Evolutionary conservation across 2,797 vertebrate species (phyloP), one percentile per base, ranked within the genome.

Genomic region (Spatula clypeata): DNA sequence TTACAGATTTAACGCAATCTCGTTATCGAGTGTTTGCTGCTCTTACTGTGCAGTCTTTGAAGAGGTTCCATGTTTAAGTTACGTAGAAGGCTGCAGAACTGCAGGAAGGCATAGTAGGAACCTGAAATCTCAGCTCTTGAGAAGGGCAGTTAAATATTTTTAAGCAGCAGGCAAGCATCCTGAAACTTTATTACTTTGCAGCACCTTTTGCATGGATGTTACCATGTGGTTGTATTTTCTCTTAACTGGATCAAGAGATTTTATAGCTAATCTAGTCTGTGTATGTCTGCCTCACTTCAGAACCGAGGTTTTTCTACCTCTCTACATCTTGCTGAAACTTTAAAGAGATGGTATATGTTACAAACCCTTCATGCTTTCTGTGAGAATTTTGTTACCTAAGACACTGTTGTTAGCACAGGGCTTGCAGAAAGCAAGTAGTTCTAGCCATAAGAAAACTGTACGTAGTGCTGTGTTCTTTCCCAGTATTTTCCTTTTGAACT

Each of bases 41-140:
- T 73, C 21, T 57, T 69, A 24, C 14, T 54, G 11, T 36, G 60
- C 65, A 72, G 45, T 70, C 32, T 17, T 21, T 73, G 70, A 51
- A 26, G 18, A 66, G 19, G 64, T 38, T 42, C n/a, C 24, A 5
- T 0, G 0, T 40, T 19, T 58, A 70, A 61, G 40, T 27, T 34
- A 40, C 24, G 26, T 32, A n/a, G 29, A 40, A 81, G 24, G 55
- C n/a, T 88, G 65, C 70, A 54, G 57, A 55, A 26, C 38, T 55
- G 32, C 47, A 51, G 16, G 29, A 44, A 73, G 26, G 19, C 18
- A 23, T 1, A 27, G 60, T 36, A 76, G 36, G 34, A 62, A 76
- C 40, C 5, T 61, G 49, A 72, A 87, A 69, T 64, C 49, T 64
- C 11, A 36, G 12, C 36, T 81, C 13, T 62, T 58, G 21, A 69